Evolutionary conservation across 2,797 vertebrate genomes (phyloP).

Genomic region (Clarias platycephalus): DNA sequence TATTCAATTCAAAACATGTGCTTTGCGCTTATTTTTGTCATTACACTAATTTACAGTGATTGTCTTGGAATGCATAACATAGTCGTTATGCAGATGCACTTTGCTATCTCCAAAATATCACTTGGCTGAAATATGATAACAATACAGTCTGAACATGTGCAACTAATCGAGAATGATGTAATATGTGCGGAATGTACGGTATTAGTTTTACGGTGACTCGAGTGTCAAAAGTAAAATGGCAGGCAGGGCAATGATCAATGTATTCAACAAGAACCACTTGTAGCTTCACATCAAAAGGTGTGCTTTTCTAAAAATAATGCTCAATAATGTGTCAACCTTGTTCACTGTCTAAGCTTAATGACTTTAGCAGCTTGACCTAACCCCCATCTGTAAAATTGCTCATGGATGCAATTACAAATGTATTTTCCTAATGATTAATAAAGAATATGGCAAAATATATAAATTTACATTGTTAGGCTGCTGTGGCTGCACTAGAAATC

Average conservation of each 20-base stretch:
- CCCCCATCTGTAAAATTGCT: not conserved
- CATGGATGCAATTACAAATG: not conserved
- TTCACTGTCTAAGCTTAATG: not conserved
- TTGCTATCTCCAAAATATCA: conserved; percentile 52
- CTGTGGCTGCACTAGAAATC: not conserved
- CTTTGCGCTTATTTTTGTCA: conserved; percentile 54
- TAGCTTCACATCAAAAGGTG: not conserved
- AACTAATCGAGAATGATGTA: conserved; percentile 51
- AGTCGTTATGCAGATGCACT: conserved; percentile 47
- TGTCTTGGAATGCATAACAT: conserved; percentile 54
- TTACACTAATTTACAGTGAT: conserved; percentile 55
- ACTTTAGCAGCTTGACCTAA: not conserved
- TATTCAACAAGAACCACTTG: not conserved
- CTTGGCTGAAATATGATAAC: conserved; percentile 50
- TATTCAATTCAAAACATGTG: conserved; percentile 53
- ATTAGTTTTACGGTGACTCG: conserved; percentile 55
- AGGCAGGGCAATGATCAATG: conserved; percentile 8
- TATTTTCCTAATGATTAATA: not conserved
- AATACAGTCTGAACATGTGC: conserved; percentile 55
- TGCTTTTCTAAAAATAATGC: not conserved
- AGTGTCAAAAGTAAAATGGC: conserved; percentile 53
- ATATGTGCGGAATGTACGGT: conserved; percentile 50
- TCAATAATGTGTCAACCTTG: not conserved
- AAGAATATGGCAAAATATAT: not conserved
- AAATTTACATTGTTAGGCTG: not conserved